Conservation (phyloP, 2,888 invertebrate genomes). For the Priocnemis perturbator region DNA sequence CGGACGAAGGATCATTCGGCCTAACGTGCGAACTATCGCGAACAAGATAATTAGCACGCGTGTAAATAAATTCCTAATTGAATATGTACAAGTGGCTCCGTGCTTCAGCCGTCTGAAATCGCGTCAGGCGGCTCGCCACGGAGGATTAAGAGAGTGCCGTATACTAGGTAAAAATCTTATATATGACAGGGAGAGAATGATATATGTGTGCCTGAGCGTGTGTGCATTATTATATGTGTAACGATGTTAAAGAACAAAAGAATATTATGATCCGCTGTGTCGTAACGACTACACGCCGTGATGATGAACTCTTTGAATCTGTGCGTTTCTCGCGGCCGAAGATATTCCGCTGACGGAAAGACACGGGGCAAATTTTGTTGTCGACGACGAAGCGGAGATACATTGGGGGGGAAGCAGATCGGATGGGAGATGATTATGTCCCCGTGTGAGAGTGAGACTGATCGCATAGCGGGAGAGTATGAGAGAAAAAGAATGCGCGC, state of each 20-base stretch:
- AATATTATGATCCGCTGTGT: too few species aligned
- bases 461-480: conserved; percentile 18
- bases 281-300: conserved; percentile 6
- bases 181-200: conserved; percentile 34
- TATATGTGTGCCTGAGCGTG: conserved; percentile 21
- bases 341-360: conserved; percentile 28
- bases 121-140: conserved; percentile 16
- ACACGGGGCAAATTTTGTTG: conserved; percentile 3
- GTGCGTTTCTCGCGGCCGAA: conserved; percentile 29
- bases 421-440: neutral
- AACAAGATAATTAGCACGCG: conserved; percentile 67
- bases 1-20: conserved; percentile 44
- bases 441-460: conserved; percentile 33
- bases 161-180: conserved; percentile 55
- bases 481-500: conserved; percentile 33
- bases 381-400: neutral
- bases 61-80: conserved; percentile 74
- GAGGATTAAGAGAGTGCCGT: conserved; percentile 59
- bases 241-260: conserved; percentile 1
- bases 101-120: neutral
- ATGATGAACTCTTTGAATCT: conserved; percentile 32
- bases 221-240: conserved; percentile 13
- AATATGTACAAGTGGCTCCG: conserved; percentile 69
- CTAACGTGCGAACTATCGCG: conserved; percentile 31
- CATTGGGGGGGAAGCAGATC: neutral